Conservation (phyloP, 2,888 invertebrate species). For the Machimus rusticus region DNA sequence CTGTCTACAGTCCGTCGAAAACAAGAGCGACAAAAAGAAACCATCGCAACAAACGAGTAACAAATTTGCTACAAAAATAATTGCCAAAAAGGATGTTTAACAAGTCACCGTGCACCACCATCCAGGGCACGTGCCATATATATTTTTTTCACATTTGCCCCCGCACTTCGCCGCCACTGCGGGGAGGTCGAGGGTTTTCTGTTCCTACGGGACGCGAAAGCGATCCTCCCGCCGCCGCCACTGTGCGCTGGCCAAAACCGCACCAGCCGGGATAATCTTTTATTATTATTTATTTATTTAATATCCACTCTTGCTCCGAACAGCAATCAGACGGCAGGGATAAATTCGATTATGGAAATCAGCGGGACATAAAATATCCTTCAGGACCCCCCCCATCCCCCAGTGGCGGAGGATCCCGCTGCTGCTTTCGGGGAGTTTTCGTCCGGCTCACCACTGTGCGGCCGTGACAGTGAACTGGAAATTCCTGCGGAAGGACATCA, state of each 20-base stretch:
- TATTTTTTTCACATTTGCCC: slow-evolving; percentile 23
- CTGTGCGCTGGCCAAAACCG: background rate
- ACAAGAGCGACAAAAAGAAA: background rate
- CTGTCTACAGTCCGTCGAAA: background rate
- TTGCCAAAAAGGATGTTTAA: slow-evolving; percentile 44
- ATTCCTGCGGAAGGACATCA: background rate
- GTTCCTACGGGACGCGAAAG: background rate
- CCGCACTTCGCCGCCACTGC: background rate
- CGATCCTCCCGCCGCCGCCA: background rate
- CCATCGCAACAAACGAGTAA: background rate
- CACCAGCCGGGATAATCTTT: background rate
- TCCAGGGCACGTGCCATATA: slow-evolving; percentile 44
- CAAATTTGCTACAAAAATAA: slow-evolving; percentile 44
- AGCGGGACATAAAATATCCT: slow-evolving; percentile 48
- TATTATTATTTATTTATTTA: slow-evolving; percentile 32
- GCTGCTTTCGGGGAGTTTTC: background rate
- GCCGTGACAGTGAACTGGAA: slow-evolving; percentile 26
- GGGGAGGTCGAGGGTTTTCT: background rate
- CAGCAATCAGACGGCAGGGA: slow-evolving; percentile 18
- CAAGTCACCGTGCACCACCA: slow-evolving; percentile 32
- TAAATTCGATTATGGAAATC: slow-evolving; percentile 48
- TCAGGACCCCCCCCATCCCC: background rate
- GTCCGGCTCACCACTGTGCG: background rate
- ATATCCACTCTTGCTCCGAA: slow-evolving; percentile 1
- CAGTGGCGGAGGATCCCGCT: background rate